phyloP scores from a whole-genome alignment of 1,140 invertebrate genomes.

The Subanguina moxae region DNA sequence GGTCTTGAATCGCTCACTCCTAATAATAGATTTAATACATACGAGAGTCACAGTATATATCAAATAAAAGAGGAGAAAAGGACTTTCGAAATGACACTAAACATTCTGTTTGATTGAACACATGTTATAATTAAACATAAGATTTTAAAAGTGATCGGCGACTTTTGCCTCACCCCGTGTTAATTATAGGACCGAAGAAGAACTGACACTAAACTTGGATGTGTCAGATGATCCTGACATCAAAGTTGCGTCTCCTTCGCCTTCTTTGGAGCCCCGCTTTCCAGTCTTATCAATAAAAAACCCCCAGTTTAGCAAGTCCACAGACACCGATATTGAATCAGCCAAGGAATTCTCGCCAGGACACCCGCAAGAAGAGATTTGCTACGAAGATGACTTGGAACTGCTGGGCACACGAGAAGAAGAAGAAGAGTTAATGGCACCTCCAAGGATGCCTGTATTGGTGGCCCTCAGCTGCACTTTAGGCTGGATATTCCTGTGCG shows the following conservation, averaged over 20 bases:
- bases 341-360: background rate
- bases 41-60: no score
- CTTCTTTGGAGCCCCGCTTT: background rate
- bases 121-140: no score
- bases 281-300: background rate
- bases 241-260: background rate
- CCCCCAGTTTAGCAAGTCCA: no score
- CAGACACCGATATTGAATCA: background rate
- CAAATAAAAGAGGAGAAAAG: no score
- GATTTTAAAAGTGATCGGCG: no score
- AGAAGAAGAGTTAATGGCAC: no score
- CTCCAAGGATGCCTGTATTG: constrained; percentile 50
- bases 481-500: constrained; percentile 58
- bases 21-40: no score
- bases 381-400: constrained; percentile 29
- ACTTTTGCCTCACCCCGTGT: no score
- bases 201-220: constrained; percentile 31
- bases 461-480: constrained; percentile 51
- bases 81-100: no score
- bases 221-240: constrained; percentile 18
- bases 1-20: no score
- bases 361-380: constrained; percentile 9
- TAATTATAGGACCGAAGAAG: constrained; percentile 12
- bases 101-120: no score
- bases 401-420: constrained; percentile 14